phyloP scores from a whole-genome alignment of 2,888 invertebrate genomes.

The Cryptocephalus primarius region DNA sequence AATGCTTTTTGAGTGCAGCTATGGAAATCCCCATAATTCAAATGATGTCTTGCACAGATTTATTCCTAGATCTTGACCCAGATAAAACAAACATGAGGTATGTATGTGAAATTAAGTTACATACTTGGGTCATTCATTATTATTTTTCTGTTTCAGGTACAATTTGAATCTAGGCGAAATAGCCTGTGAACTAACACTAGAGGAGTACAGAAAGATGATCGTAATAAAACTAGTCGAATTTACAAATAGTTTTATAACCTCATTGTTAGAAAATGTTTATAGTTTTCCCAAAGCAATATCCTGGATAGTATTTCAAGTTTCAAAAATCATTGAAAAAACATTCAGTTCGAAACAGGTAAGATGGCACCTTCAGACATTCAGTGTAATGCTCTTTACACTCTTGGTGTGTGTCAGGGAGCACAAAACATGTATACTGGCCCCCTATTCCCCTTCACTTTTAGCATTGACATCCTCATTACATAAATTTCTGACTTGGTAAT shows the following conservation, averaged over 20 bases:
- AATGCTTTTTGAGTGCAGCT: conserved; percentile 86
- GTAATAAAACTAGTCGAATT: conserved; percentile 69
- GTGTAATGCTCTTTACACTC: too few species aligned
- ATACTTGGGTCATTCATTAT: background rate
- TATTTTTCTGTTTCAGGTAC: conserved; percentile 12
- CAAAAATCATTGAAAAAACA: conserved; percentile 52
- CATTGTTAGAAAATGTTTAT: conserved; percentile 73
- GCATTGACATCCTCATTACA: too few species aligned
- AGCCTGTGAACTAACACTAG: conserved; percentile 34
- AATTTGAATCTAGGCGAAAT: conserved; percentile 19
- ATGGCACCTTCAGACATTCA: too few species aligned
- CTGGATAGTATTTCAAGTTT: conserved; percentile 85
- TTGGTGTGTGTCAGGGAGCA: too few species aligned
- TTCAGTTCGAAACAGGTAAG: conserved; percentile 44
- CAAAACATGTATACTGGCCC: too few species aligned
- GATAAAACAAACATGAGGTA: conserved; percentile 68
- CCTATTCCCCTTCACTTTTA: too few species aligned
- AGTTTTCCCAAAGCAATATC: conserved; percentile 83
- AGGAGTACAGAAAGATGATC: conserved; percentile 68
- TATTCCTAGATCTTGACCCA: conserved; percentile 85
- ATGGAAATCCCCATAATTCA: conserved; percentile 86
- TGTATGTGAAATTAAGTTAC: background rate
- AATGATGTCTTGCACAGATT: conserved; percentile 82
- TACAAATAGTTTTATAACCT: conserved; percentile 69
- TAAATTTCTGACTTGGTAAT: too few species aligned